Evolutionary conservation across 2,797 vertebrate species (phyloP), one percentile per base, ranked within the genome.

Genomic region (Oophaga sylvatica): DNA sequence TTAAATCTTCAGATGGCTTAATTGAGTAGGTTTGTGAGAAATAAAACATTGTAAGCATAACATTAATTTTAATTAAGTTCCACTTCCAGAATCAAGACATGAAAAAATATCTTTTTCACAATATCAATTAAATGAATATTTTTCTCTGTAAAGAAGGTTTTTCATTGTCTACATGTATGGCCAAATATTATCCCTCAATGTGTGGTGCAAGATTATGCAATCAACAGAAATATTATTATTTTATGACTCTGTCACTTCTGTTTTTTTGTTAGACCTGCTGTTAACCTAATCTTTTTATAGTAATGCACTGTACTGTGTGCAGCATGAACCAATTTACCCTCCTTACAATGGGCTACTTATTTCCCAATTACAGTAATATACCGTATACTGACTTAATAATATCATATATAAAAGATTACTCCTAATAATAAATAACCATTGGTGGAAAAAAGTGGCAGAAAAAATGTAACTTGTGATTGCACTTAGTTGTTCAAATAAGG

Each of bases 31-130:
- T 41, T 60, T 59, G n/a, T 2, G 56, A 80, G 85, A 80, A 60
- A 26, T 71, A 80, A 70, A 80, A 76, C 31, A 59, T 70, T 86
- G 20, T 31, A 71, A 65, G 59, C 84, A 70, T 70, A 80, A 80
- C 76, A 79, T 68, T 86, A 29, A 79, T 78, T 79, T 86, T 86
- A 85, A 85, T 86, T 57, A 80, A 86, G 62, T 80, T 80, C 75
- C 75, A 78, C 45, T 85, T 79, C 41, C 26, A 56, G 41, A 85
- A 78, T 60, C 12, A 68, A 78, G 45, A 60, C 53, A 80, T 70
- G 70, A 62, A 79, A 35, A 86, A 35, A 79, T 26, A 63, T 63
- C 19, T 57, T 80, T 85, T 80, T 86, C 41, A 26, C n/a, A 81
- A 56, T 56, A 45, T 53, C 12, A 70, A 83, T 17, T 13, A 35